Evolutionary conservation across 1,140 invertebrate species (phyloP).

Genomic region (Arion vulgaris): DNA sequence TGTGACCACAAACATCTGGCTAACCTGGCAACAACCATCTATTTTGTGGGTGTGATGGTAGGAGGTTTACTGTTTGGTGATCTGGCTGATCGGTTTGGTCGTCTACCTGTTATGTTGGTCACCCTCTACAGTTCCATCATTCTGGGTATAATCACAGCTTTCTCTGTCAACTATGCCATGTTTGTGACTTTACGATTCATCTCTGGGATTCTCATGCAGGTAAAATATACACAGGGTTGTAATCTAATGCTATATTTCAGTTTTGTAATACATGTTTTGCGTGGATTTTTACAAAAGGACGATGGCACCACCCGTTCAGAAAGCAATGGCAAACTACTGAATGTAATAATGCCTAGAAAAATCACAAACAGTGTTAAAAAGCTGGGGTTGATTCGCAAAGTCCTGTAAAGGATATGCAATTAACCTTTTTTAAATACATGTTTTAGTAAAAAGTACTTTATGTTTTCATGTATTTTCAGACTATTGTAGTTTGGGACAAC

Average conservation of each 20-base stretch:
- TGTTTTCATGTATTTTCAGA: not conserved
- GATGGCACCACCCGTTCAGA: no score
- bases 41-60: slow-evolving; percentile 84
- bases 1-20: slow-evolving; percentile 80
- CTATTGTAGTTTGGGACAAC: no score
- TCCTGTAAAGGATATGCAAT: no score
- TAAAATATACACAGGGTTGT: slow-evolving; percentile 43
- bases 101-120: slow-evolving; percentile 79
- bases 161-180: slow-evolving; percentile 64
- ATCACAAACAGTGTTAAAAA: no score
- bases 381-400: no score
- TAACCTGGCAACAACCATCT: slow-evolving; percentile 82
- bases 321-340: no score
- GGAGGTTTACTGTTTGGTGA: slow-evolving; percentile 86
- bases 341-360: no score
- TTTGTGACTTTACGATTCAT: slow-evolving; percentile 61
- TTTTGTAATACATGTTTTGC: slow-evolving; percentile 53
- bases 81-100: slow-evolving; percentile 77
- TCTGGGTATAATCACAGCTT: slow-evolving; percentile 75
- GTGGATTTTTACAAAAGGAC: no score
- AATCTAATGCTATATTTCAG: no score
- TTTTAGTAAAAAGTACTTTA: slow-evolving; percentile 61
- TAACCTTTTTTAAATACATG: slow-evolving; percentile 57
- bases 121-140: slow-evolving; percentile 74
- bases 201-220: slow-evolving; percentile 62